These are phyloP conservation scores for Otolemur crassicaudatus DNA, from an alignment of 2,797 vertebrate species.

Conservation along the genomic window DNA sequence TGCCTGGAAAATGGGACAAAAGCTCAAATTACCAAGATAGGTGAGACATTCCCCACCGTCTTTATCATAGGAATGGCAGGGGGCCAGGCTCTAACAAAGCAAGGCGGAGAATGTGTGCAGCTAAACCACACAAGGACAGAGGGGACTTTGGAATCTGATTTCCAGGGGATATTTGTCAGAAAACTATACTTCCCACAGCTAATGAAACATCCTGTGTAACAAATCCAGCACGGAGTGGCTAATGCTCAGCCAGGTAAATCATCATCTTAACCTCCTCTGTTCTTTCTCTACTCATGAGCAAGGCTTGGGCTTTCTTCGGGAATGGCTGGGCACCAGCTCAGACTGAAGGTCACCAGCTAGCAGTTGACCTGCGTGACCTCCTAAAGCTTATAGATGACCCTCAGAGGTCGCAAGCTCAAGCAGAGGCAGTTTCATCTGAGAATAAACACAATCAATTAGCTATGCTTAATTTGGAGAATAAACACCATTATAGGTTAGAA, in stretches of 20 bases:
- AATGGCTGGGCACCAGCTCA: not conserved
- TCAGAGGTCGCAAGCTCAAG: not conserved
- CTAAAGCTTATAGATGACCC: not conserved
- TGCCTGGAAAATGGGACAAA: constrained; percentile 81
- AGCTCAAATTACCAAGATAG: constrained; percentile 80
- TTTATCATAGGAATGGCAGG: constrained; percentile 73
- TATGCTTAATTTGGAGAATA: not conserved
- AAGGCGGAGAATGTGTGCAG: constrained; percentile 28
- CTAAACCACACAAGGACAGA: constrained; percentile 64
- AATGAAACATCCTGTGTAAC: constrained; percentile 56
- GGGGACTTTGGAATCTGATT: constrained; percentile 59
- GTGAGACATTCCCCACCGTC: constrained; percentile 70
- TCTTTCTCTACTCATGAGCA: not conserved
- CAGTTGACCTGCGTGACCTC: not conserved
- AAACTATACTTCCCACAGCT: constrained; percentile 40
- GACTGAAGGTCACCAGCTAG: not conserved
- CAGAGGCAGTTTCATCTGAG: not conserved
- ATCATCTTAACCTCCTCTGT: not conserved
- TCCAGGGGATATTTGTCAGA: constrained; percentile 53
- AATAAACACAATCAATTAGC: not conserved
- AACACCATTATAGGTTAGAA: not conserved
- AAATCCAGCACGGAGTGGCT: not conserved
- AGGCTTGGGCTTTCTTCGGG: not conserved
- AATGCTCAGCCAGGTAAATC: not conserved
- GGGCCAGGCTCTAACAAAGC: constrained; percentile 55